Evolutionary conservation across 1,140 invertebrate genomes (phyloP).

Genomic region (Formica selysi): DNA sequence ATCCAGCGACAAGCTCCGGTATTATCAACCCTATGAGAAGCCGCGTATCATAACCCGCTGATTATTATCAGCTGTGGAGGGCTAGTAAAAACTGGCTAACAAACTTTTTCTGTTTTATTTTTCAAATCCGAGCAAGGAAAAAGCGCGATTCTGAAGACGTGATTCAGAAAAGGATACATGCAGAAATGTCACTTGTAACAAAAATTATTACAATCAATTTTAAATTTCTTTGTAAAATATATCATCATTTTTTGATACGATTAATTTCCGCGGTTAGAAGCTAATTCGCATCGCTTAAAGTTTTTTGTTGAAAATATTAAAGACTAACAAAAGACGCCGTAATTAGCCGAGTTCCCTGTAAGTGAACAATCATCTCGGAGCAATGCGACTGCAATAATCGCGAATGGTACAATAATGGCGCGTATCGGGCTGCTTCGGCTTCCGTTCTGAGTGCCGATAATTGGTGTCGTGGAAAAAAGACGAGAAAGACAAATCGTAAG

Average conservation of each 20-base stretch:
- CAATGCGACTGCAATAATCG: slow-evolving; percentile 26
- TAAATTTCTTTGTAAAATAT: neutral
- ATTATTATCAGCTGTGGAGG: slow-evolving; percentile 49
- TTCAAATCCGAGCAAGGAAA: neutral
- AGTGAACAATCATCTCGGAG: slow-evolving; percentile 20
- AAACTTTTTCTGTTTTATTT: slow-evolving; percentile 56
- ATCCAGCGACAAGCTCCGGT: slow-evolving; percentile 57
- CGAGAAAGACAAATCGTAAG: slow-evolving; percentile 34
- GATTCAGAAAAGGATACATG: neutral
- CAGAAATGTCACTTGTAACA: neutral
- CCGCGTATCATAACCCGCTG: slow-evolving; percentile 22
- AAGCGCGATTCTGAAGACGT: neutral
- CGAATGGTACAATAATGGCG: neutral
- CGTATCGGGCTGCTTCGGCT: neutral
- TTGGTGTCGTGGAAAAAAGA: slow-evolving; percentile 70
- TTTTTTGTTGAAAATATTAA: slow-evolving; percentile 16
- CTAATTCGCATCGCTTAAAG: neutral
- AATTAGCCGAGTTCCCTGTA: slow-evolving; percentile 21
- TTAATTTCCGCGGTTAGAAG: neutral
- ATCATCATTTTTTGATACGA: neutral
- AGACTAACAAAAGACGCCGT: slow-evolving; percentile 14
- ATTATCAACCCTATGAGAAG: slow-evolving; percentile 55
- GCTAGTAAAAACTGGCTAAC: slow-evolving; percentile 18
- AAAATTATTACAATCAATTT: slow-evolving; percentile 1
- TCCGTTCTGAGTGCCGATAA: slow-evolving; percentile 55